These are phyloP conservation scores for Aptenodytes patagonicus DNA, from an alignment of 2,113 vertebrate species.

Conservation along the genomic window DNA sequence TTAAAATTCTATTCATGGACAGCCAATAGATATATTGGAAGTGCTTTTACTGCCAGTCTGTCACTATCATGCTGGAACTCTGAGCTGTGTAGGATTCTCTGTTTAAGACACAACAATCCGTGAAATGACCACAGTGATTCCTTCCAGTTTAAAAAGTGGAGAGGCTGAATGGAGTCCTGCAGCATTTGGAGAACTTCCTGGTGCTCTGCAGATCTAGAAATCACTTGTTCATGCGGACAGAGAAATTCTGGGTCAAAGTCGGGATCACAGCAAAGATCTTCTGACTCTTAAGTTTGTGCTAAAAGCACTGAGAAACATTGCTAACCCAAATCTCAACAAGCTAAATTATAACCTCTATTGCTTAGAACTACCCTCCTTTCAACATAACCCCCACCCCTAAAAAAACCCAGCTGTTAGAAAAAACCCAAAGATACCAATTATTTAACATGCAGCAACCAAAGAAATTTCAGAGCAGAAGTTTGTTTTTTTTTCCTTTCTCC, in stretches of 20 bases:
- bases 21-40: not conserved
- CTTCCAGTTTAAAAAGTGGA: not conserved
- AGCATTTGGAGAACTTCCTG: not conserved
- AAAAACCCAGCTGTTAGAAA: not conserved
- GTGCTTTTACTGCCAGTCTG: not conserved
- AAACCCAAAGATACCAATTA: not conserved
- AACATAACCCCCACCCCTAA: not conserved
- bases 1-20: not conserved
- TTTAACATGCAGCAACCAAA: not conserved
- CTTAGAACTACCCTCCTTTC: not conserved
- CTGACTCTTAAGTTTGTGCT: not conserved
- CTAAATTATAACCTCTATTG: not conserved
- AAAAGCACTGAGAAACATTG: not conserved
- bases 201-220: not conserved
- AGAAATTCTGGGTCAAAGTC: not conserved
- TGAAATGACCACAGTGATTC: not conserved
- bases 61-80: not conserved
- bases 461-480: not conserved
- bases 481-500: not conserved
- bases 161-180: not conserved
- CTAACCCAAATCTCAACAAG: not conserved
- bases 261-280: not conserved
- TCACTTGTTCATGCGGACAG: not conserved
- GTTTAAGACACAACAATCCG: not conserved
- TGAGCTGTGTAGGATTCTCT: not conserved